Percentiles rank a stretch among this genome's conserved stretches.
phyloP scores from a whole-genome alignment of 2,113 vertebrate genomes.

The Dasyurus viverrinus region DNA sequence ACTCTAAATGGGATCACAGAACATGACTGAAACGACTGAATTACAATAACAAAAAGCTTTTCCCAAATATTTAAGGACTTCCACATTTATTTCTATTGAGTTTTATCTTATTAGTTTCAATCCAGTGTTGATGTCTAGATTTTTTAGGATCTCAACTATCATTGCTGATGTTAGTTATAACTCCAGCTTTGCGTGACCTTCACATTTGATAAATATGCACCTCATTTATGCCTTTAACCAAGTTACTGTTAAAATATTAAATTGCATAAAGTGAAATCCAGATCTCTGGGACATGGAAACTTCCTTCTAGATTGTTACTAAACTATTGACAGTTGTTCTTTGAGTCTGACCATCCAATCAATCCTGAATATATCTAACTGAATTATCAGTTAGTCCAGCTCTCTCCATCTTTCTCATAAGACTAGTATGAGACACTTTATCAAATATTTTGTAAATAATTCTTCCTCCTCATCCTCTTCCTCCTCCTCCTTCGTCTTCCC shows the following conservation, averaged over 20 bases:
- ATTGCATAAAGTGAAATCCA: background rate
- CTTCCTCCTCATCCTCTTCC: too few species aligned
- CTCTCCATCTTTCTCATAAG: background rate
- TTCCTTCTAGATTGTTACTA: background rate
- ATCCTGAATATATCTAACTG: background rate
- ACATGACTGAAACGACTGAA: background rate
- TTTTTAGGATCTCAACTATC: background rate
- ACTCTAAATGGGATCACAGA: background rate
- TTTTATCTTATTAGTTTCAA: background rate
- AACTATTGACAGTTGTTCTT: background rate
- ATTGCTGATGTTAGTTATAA: background rate
- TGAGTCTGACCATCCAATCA: background rate
- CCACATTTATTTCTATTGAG: background rate
- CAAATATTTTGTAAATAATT: background rate
- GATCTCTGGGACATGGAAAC: background rate
- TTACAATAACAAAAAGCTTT: background rate
- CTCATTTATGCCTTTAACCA: background rate
- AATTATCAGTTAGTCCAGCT: background rate
- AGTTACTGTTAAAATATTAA: background rate
- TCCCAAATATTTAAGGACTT: background rate
- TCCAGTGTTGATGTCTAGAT: background rate
- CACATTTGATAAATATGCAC: background rate
- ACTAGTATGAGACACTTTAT: background rate
- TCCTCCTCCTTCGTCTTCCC: background rate
- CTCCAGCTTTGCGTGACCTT: background rate